Base-by-base conservation (phyloP, 2,888 invertebrate genomes). In the Plagodis dolabraria region DNA sequence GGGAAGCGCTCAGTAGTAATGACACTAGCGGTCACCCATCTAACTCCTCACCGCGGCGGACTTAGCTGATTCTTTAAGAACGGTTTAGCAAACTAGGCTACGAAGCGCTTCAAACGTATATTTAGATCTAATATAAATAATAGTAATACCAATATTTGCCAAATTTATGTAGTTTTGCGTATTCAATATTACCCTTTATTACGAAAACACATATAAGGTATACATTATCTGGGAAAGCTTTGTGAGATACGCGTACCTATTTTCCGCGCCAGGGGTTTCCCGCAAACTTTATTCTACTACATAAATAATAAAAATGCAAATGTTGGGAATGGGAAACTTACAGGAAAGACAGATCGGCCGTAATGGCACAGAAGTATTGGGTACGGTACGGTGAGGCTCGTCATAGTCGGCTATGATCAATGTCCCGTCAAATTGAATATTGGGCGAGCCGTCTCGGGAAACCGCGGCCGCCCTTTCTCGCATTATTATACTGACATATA, bases 351-450 rank as follows among this genome's bases (percentile, higher is more conserved):
- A 71, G 67, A 77, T 77, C 71, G 67, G 69, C 68, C 68, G 63
- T 70, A 82, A 77, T 76, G 70, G 72, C 57, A 71, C 70, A 71
- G 76, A 75, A 77, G 77, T 79, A 77, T 82, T 71, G 76, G 72
- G 68, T 73, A 75, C 72, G 79, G 62, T 67, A 79, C 75, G 52
- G 57, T 42, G 10, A 74, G 80, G 77, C 77, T 76, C 81, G 79
- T 80, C 83, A 76, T 72, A 76, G 74, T 71, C 77, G 78, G 73
- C 76, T 79, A 79, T 85, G 84, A 85, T 84, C 87, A 87, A 84
- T 84, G 85, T 85, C 75, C 85, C 84, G 82, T 79, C 83, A 84
- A 86, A 86, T 86, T 86, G 82, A 85, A 86, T 86, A 83, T 83
- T 80, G 74, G 75, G 71, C 65, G 73, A 69, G 70, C 74, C 79